Evolutionary conservation across 1,140 invertebrate species (phyloP), one percentile per base, ranked within the genome.

Genomic region (Maniola jurtina): DNA sequence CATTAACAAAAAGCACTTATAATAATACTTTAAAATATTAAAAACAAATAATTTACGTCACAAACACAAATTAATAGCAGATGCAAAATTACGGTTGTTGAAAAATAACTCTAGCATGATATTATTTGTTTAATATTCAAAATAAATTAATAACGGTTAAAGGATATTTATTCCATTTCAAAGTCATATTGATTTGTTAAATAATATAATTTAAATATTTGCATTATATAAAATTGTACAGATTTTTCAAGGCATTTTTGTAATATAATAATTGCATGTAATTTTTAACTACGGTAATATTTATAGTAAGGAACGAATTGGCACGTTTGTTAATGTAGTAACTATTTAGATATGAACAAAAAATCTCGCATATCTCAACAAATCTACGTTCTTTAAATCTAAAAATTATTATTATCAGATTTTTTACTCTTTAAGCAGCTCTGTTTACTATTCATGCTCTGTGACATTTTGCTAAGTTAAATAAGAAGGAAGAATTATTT

Each of bases 251-350:
- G 42, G 13, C 13, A 45, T 45, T 45, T 45, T 13, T 45, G 13
- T 52, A 16, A 10, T 13, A 15, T 4, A 16, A 16, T 11, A 11
- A 13, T 52, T 52, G 48, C 48, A 52, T 52, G 48, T 16, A 52
- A 52, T 52, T 16, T 52, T 16, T 52, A 52, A 16, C 15, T 6
- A 48, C 7, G 7, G 8, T 42, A 6, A 14, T 52, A 52, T 52
- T 11, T 15, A 16, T 16, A 6, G 10, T 52, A 52, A 1, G 14
- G 48, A 16, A 25, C 14, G 0, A 52, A 52, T 52, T 52, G 48
- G 56, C 56, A 58, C 38, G 56, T 58, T 58, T 40, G 38, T 58
- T 38, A 35, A 6, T 57, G 55, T 57, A 38, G 56, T 58, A 15
- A 38, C 38, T n/a, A 15, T 10, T 58, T 58, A 40, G 13, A n/a